Base-by-base conservation (phyloP, 30 jellyfish, hydroid and myxozoan genomes). In the Pseudorhiza aurosa region DNA sequence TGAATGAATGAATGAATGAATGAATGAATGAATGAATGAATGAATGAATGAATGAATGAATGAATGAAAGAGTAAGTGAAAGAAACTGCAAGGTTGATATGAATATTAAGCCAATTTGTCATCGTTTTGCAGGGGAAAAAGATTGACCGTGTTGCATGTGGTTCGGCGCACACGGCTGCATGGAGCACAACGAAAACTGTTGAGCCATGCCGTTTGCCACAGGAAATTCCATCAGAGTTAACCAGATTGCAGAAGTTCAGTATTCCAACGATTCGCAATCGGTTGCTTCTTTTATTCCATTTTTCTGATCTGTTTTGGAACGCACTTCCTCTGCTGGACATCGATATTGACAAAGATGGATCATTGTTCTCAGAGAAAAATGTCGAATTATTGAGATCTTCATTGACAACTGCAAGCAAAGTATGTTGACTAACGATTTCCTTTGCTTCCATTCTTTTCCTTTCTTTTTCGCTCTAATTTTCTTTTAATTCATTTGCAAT, bases 131-230 rank as follows among this genome's bases (percentile, higher is more conserved):
- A 90, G 97, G 91, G 85, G 40, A 90, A 90, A 75, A 90, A 83
- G 77, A 90, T 90, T 7, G 97, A 90, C 76, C 73, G 80, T 18
- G 91, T 90, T 24, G 94, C 96, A 0, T 74, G 97, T 83, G 97
- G 97, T n/a, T 90, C 97, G 9, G 97, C 97, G 6, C 97, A 90
- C 37, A 74, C 97, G 0, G 70, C 83, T 33, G 96, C 97, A 4
- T 90, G 97, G 97, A 81, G 96, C 71, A 82, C 97, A 51, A 36
- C 85, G 17, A 82, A 83, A 35, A 65, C 77, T 8, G 63, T 79
- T 26, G 94, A 73, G 47, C 81, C 85, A 5, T 65, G 89, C 75
- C 65, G 85, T 33, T 60, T 90, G 68, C 97, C 97, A 1, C 28
- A 45, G 32, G 89, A 83, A 35, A 71, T 82, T 27, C 97, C 97